These are phyloP conservation scores for Telenomus remus DNA, from an alignment of 1,140 invertebrate species.

Conservation along the genomic window DNA sequence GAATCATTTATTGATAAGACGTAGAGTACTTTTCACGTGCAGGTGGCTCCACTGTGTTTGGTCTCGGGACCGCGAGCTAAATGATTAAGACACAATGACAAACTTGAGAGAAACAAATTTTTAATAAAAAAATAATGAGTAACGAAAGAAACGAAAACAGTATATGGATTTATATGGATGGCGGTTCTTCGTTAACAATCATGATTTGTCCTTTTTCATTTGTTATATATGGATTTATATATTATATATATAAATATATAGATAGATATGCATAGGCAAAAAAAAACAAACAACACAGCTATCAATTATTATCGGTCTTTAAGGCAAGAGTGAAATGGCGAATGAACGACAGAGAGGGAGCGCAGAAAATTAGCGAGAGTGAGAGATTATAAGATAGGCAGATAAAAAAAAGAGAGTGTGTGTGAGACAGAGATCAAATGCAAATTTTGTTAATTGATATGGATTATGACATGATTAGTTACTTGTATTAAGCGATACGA, in stretches of 20 bases:
- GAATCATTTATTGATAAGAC: slow-evolving; percentile 43
- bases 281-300: slow-evolving; percentile 49
- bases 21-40: slow-evolving; percentile 41
- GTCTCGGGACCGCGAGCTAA: slow-evolving; percentile 49
- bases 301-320: slow-evolving; percentile 53
- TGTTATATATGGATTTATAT: slow-evolving; percentile 53
- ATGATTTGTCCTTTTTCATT: slow-evolving; percentile 51
- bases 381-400: slow-evolving; percentile 12
- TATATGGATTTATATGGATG: slow-evolving; percentile 37
- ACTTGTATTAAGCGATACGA: slow-evolving; percentile 70
- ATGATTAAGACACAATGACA: slow-evolving; percentile 12
- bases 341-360: slow-evolving; percentile 20
- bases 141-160: not conserved
- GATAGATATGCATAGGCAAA: slow-evolving; percentile 47
- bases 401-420: slow-evolving; percentile 4
- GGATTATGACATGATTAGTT: slow-evolving; percentile 68
- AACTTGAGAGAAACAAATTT: slow-evolving; percentile 24
- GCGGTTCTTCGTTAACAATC: slow-evolving; percentile 28
- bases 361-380: slow-evolving; percentile 16
- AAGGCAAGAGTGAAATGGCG: slow-evolving; percentile 51
- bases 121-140: slow-evolving; percentile 14
- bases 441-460: slow-evolving; percentile 64
- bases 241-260: slow-evolving; percentile 48
- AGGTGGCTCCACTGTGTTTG: slow-evolving; percentile 47
- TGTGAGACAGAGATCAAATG: slow-evolving; percentile 55